A percentile compares a stretch with the other conserved stretches of the same genome.
These are phyloP conservation scores for Polyodon spathula DNA, from an alignment of 2,113 vertebrate genomes.

Conservation along the genomic window DNA sequence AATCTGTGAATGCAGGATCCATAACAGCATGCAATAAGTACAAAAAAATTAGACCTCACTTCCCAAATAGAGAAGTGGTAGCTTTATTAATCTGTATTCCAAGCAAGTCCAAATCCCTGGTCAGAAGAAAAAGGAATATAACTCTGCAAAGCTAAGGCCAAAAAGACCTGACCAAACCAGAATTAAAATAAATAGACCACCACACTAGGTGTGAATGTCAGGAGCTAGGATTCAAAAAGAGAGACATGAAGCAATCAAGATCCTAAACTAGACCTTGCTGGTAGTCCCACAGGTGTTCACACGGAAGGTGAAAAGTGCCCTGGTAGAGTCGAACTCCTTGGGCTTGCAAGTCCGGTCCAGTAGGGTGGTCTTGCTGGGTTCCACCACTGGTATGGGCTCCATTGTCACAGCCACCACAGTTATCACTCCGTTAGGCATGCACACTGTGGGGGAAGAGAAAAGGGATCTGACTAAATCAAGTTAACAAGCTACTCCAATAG, in stretches of 20 bases:
- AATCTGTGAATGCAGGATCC: conserved; percentile 17
- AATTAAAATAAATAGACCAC: too few species aligned
- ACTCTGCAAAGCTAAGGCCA: too few species aligned
- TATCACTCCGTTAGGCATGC: conserved; percentile 36
- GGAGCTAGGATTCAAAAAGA: accelerated
- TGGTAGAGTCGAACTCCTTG: neutral
- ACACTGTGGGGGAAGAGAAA: conserved; percentile 24
- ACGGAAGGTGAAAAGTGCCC: conserved; percentile 26
- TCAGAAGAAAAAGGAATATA: too few species aligned
- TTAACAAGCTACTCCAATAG: too few species aligned
- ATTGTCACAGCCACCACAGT: conserved; percentile 12
- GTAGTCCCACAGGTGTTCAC: conserved; percentile 27
- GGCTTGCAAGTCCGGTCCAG: conserved; percentile 22
- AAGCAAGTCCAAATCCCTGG: too few species aligned
- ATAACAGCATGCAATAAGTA: neutral
- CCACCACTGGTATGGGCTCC: conserved; percentile 15
- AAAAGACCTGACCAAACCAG: too few species aligned
- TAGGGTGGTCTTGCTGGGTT: conserved; percentile 20
- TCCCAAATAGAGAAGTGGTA: too few species aligned
- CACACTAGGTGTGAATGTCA: too few species aligned
- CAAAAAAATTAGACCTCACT: neutral
- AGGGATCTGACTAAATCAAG: too few species aligned
- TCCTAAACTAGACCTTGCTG: conserved; percentile 10
- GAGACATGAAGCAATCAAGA: neutral
- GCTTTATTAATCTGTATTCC: too few species aligned